A percentile compares a stretch with the other conserved stretches of the same genome.
Evolutionary conservation across 2,888 invertebrate species (phyloP).

Genomic region (Lomographa bimaculata): DNA sequence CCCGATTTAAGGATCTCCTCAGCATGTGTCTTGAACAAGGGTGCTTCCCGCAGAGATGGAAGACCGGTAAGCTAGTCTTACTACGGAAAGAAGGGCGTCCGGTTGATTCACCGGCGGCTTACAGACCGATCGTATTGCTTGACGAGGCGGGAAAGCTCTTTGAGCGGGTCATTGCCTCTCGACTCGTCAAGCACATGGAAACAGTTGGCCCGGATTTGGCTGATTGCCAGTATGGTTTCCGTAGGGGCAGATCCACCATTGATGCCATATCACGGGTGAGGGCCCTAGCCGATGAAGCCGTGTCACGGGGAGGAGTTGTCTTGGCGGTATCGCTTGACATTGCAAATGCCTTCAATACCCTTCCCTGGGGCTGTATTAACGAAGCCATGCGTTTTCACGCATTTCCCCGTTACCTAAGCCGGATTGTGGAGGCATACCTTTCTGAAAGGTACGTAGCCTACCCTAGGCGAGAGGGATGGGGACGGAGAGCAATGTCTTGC

Average conservation of each 20-base stretch:
- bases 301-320: neutral
- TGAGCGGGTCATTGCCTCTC: neutral
- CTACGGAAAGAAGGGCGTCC: neutral
- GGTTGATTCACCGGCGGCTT: neutral
- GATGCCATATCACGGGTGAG: too few relatives aligned
- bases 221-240: neutral
- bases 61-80: neutral
- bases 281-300: neutral
- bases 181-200: too few relatives aligned
- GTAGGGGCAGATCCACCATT: too few relatives aligned
- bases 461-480: neutral
- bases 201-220: neutral
- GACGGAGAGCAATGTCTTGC: neutral
- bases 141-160: neutral
- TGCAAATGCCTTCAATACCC: too few relatives aligned
- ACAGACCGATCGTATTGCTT: neutral
- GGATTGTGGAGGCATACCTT: too few relatives aligned
- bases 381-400: too few relatives aligned
- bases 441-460: too few relatives aligned
- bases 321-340: too few relatives aligned
- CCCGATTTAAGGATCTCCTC: neutral
- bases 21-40: too few relatives aligned
- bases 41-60: too few relatives aligned
- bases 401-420: too few relatives aligned
- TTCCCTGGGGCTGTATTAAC: too few relatives aligned